Evolutionary conservation across 1,140 invertebrate species (phyloP).

Genomic region (Plectrocnemia conspersa): DNA sequence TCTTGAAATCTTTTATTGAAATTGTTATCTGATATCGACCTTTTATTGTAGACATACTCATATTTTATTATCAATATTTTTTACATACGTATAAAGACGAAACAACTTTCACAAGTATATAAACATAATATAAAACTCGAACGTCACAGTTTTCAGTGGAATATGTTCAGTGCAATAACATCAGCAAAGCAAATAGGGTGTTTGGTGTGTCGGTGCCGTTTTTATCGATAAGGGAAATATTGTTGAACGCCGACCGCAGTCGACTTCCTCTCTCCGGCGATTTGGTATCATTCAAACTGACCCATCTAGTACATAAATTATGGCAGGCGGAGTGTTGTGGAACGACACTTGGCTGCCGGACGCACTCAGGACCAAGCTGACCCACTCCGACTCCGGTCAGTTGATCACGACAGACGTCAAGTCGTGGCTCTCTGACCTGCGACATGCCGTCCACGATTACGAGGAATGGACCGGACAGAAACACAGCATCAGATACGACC

Average conservation of each 20-base stretch:
- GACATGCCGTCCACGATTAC: constrained; percentile 47
- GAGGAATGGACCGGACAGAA: constrained; percentile 41
- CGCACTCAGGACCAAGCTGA: constrained; percentile 27
- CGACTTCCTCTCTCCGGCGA: constrained; percentile 23
- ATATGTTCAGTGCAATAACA: neutral
- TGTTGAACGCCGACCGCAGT: constrained; percentile 20
- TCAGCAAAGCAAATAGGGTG: neutral
- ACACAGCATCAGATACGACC: constrained; percentile 35
- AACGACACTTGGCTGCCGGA: constrained; percentile 49
- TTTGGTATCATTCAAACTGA: neutral
- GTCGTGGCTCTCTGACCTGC: constrained; percentile 43
- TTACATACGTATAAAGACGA: too few species aligned
- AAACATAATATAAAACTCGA: neutral
- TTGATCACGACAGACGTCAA: constrained; percentile 39
- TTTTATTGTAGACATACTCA: too few species aligned
- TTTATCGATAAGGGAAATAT: constrained; percentile 16
- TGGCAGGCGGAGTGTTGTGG: constrained; percentile 38
- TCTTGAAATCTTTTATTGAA: too few species aligned
- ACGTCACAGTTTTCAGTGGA: neutral
- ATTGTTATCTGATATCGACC: too few species aligned
- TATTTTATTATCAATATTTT: too few species aligned
- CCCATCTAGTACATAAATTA: neutral
- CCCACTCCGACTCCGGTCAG: constrained; percentile 38
- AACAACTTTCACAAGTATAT: neutral
- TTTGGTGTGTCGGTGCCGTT: neutral